phyloP scores from a whole-genome alignment of 2,797 vertebrate species.

The Scolopax rusticola region DNA sequence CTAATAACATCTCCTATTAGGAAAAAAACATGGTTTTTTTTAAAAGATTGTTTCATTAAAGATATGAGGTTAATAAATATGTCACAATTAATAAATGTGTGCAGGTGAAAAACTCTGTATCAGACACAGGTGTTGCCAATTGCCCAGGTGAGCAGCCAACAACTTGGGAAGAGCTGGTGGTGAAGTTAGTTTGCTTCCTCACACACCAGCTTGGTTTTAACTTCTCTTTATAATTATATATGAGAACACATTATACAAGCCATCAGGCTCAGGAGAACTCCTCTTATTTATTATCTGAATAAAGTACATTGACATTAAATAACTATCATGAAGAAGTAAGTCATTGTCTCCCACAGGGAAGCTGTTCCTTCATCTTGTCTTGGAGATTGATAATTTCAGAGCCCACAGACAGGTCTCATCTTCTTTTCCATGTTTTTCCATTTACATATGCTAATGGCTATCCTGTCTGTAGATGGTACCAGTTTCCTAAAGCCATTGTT shows the following conservation, averaged over 20 bases:
- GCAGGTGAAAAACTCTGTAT: not conserved
- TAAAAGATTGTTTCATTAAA: not conserved
- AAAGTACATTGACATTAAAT: constrained; percentile 45
- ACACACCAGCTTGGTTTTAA: not conserved
- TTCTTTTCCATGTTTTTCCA: constrained; percentile 63
- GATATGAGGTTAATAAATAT: not conserved
- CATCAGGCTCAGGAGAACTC: constrained; percentile 26
- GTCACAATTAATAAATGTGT: not conserved
- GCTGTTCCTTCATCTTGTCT: constrained; percentile 55
- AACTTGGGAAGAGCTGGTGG: not conserved
- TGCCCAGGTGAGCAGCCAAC: not conserved
- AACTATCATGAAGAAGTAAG: constrained; percentile 43
- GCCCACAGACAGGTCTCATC: constrained; percentile 56
- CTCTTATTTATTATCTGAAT: constrained; percentile 50
- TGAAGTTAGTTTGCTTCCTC: constrained; percentile 12
- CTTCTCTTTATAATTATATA: constrained; percentile 26
- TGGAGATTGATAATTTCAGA: constrained; percentile 58
- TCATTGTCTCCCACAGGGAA: constrained; percentile 57
- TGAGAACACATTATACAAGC: constrained; percentile 17
- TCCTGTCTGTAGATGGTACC: not conserved
- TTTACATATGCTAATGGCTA: constrained; percentile 62
- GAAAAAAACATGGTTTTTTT: not conserved
- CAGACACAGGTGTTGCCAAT: not conserved
- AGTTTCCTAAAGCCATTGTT: constrained; percentile 45
- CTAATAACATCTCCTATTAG: not conserved